A percentile compares a stretch with the other conserved stretches of the same genome.
Conservation (phyloP, 2,113 vertebrate genomes). For the Aspidoscelis tigris region DNA sequence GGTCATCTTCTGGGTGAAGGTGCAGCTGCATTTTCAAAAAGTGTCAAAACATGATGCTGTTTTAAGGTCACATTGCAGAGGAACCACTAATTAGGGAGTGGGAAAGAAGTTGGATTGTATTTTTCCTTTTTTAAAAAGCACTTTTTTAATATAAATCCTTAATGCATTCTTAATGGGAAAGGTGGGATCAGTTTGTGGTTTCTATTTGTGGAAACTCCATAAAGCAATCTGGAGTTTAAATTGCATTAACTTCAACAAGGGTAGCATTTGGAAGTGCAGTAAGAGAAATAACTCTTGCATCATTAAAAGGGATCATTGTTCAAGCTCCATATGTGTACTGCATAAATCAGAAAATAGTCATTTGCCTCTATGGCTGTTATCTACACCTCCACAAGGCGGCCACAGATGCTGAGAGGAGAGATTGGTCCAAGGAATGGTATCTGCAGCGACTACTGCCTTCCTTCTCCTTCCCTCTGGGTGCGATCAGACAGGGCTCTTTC, state of each 20-base stretch:
- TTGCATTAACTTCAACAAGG: slow-evolving; percentile 35
- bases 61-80: slow-evolving; percentile 24
- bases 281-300: slow-evolving; percentile 30
- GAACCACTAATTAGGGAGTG: slow-evolving; percentile 18
- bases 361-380: too few species aligned
- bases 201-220: slow-evolving; percentile 50
- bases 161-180: slow-evolving; percentile 37
- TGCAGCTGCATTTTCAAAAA: slow-evolving; percentile 10
- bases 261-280: slow-evolving; percentile 51
- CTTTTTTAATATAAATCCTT: slow-evolving; percentile 36
- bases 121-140: background rate
- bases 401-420: too few species aligned
- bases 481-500: too few species aligned
- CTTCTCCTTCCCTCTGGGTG: too few species aligned
- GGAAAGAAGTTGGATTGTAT: background rate
- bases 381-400: too few species aligned
- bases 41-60: background rate
- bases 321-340: slow-evolving; percentile 29
- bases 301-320: slow-evolving; percentile 50
- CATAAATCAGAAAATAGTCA: background rate
- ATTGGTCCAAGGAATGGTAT: too few species aligned
- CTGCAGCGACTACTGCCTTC: too few species aligned
- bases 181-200: slow-evolving; percentile 47
- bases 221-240: slow-evolving; percentile 48
- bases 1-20: slow-evolving; percentile 12